phyloP scores from a whole-genome alignment of 2,888 invertebrate genomes.

The Netelia inedita region DNA sequence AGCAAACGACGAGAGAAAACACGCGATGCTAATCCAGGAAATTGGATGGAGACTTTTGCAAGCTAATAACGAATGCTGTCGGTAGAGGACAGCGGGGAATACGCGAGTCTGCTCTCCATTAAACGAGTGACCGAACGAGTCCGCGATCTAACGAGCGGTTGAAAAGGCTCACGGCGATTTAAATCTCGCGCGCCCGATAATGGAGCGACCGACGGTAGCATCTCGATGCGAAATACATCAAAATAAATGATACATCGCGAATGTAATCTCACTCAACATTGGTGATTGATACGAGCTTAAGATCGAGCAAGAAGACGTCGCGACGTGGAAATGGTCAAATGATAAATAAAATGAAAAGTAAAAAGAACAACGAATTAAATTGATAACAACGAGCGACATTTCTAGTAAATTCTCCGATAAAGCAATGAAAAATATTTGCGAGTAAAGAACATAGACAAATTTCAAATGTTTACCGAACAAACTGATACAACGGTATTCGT shows the following conservation, averaged over 20 bases:
- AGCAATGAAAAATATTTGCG: too few species aligned
- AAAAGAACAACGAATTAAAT: background rate
- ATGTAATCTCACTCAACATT: conserved; percentile 35
- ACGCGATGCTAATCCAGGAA: conserved; percentile 71
- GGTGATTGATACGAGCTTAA: conserved; percentile 44
- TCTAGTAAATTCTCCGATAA: background rate
- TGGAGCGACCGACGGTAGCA: conserved; percentile 11
- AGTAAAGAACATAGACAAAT: too few species aligned
- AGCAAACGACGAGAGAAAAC: conserved; percentile 52
- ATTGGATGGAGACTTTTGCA: conserved; percentile 73
- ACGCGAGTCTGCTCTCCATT: conserved; percentile 23
- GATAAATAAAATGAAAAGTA: background rate
- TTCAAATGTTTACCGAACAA: too few species aligned
- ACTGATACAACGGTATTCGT: too few species aligned
- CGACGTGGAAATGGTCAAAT: background rate
- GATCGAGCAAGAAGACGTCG: background rate
- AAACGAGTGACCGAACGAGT: conserved; percentile 61
- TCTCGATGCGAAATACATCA: conserved; percentile 38
- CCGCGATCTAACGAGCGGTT: conserved; percentile 36
- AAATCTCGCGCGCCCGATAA: conserved; percentile 45
- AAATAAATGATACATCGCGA: conserved; percentile 14
- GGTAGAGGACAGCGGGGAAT: conserved; percentile 38
- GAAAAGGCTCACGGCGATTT: conserved; percentile 51
- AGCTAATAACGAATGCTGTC: conserved; percentile 62
- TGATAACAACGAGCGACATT: background rate